Percentiles rank a stretch among this genome's conserved stretches.
Conservation (phyloP, 2,113 vertebrate genomes). For the Rhea pennata region DNA sequence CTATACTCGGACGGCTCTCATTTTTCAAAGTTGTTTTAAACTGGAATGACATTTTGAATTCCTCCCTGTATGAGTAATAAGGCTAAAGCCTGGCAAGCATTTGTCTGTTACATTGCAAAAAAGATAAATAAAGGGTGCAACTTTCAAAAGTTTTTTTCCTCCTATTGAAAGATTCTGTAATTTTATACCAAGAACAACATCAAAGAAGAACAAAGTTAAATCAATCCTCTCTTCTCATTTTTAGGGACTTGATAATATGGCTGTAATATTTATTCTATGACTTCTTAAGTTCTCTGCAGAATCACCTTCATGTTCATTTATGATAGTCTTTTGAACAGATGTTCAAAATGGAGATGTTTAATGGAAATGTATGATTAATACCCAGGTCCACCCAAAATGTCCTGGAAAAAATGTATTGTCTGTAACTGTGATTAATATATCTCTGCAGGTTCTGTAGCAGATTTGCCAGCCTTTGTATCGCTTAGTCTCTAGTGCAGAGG, state of each 20-base stretch:
- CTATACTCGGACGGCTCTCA: not conserved
- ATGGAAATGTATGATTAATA: conserved; percentile 21
- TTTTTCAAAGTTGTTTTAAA: conserved; percentile 52
- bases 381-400: not conserved
- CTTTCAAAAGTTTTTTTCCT: not conserved
- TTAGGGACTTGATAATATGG: not conserved
- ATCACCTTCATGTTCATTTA: not conserved
- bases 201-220: not conserved
- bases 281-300: conserved; percentile 13
- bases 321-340: conserved; percentile 2
- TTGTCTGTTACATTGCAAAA: conserved; percentile 12
- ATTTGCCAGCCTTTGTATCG: not conserved
- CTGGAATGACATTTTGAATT: conserved; percentile 53
- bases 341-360: not conserved
- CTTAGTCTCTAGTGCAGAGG: not conserved
- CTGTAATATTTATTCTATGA: not conserved
- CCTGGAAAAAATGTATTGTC: not conserved
- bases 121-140: not conserved
- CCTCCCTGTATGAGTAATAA: conserved; percentile 37
- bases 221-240: not conserved
- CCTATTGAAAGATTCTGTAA: not conserved
- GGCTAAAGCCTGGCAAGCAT: conserved; percentile 5
- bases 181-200: conserved; percentile 16
- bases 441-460: not conserved
- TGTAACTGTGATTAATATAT: not conserved